Base-by-base conservation (phyloP, 2,888 invertebrate genomes). In the Pyrrhosoma nymphula region DNA sequence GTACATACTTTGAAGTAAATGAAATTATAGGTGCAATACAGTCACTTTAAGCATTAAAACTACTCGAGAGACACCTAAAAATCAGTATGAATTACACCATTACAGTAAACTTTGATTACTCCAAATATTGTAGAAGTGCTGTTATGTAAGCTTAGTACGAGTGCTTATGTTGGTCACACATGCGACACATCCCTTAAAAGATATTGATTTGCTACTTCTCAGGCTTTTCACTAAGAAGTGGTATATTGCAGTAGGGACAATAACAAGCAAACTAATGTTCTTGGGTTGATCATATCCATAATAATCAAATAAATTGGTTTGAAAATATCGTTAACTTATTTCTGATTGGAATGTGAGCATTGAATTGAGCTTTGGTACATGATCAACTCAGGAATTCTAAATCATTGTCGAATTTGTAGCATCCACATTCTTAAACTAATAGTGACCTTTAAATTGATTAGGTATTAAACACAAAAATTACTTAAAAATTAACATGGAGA, bases 221-320 rank as follows among this genome's bases (percentile, higher is more conserved):
- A 82, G 82, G 82, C 82, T 82, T 82, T 82, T 82, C 82, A 82
- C 82, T 82, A 82, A 82, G 82, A 82, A 82, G 82, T 82, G 82
- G 82, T 35, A 14, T 69, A 14, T 69, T 69, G 69, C 69, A 69
- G 18, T 69, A 26, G 69, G 69, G 69, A 69, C 69, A 69, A 35
- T 14, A 82, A 35, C 82, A 82, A 82, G 82, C 82, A 82, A 82
- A 26, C 82, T 82, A 82, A 35, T 30, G 23, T 35, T 82, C 82
- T 82, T 82, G 82, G 35, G 82, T 82, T 82, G 82, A 82, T 35
- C 82, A 82, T 82, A 82, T 35, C 35, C 82, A 82, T 60, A 82
- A 30, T 35, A 16, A 82, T 82, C 16, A 35, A 82, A 30, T 82
- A 35, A 35, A 30, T 35, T 82, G 69, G 12, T n/a, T 18, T 35